Conservation (phyloP, 2,113 vertebrate genomes). For the Corythaixoides concolor region DNA sequence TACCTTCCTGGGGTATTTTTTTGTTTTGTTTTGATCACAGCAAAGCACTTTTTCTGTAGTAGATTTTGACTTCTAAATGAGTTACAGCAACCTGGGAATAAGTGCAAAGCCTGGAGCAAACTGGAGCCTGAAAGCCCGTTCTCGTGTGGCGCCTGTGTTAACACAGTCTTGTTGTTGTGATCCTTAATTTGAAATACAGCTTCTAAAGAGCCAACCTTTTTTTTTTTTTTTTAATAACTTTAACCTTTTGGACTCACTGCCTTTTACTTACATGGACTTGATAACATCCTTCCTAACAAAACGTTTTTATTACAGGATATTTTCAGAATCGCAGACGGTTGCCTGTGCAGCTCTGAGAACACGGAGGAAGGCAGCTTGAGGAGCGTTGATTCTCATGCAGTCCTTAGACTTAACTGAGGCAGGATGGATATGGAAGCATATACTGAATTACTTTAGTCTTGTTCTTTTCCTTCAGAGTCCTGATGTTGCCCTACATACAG, state of each 20-base stretch:
- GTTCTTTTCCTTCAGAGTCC: not conserved
- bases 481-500: not conserved
- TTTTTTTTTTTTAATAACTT: not conserved
- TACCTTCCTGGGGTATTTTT: not conserved
- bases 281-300: not conserved
- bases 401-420: not conserved
- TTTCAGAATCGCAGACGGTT: not conserved
- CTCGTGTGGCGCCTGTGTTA: not conserved
- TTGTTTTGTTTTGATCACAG: not conserved
- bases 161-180: accelerated
- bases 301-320: not conserved
- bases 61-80: not conserved
- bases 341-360: not conserved
- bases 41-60: not conserved
- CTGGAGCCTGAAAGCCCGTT: not conserved
- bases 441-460: not conserved
- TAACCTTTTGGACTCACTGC: not conserved
- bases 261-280: not conserved
- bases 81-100: not conserved
- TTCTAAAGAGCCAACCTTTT: not conserved
- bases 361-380: not conserved
- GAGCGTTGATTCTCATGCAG: not conserved
- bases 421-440: not conserved
- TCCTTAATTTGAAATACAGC: not conserved
- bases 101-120: not conserved